Evolutionary conservation across 37 sponge, comb jelly and placozoan genomes (phyloP), one percentile per base, ranked within the genome.

Genomic region (Amphimedon queenslandica): DNA sequence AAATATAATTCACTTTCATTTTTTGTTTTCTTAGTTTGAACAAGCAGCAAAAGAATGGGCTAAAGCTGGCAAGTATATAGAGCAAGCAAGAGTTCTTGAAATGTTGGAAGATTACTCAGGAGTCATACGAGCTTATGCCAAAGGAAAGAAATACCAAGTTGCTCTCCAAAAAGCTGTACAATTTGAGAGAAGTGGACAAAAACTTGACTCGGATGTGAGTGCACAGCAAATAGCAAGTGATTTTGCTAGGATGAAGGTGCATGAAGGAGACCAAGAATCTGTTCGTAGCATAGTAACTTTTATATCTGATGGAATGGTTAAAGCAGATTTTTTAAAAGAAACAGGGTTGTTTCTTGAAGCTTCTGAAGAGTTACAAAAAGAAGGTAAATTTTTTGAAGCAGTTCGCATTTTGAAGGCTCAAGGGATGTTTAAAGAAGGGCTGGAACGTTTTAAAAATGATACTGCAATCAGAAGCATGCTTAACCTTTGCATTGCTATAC

Each of bases 341-440:
- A 38, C 69, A 27, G 38, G 3, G 24, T n/a, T 69, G 16, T 69
- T 40, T 69, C 28, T 27, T 27, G 69, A 69, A 69, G 69, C 69
- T 20, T 34, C 3, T 16, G 69, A 69, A 23, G 5, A 37, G 41
- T 5, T 39, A 39, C 16, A 3, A 3, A 5, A 3, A 5, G 40
- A 3, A 4, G 38, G 25, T 6, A 23, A 69, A 24, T 37, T 41
- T 38, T 16, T 41, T 18, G 23, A 2, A 40, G 69, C 69, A 39
- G 35, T 40, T 2, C 20, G 69, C 18, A 37, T 69, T 39, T 21
- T 37, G 39, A 39, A 28, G 23, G 69, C 69, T 23, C 69, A 69
- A 40, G 42, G 42, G 35, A n/a, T 27, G 25, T 36, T 41, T 38
- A 37, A 5, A 3, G 40, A 21, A 5, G 69, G 40, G 18, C 37